These are phyloP conservation scores for Flexamia atlantica DNA, from an alignment of 2,888 invertebrate genomes.

Conservation along the genomic window DNA sequence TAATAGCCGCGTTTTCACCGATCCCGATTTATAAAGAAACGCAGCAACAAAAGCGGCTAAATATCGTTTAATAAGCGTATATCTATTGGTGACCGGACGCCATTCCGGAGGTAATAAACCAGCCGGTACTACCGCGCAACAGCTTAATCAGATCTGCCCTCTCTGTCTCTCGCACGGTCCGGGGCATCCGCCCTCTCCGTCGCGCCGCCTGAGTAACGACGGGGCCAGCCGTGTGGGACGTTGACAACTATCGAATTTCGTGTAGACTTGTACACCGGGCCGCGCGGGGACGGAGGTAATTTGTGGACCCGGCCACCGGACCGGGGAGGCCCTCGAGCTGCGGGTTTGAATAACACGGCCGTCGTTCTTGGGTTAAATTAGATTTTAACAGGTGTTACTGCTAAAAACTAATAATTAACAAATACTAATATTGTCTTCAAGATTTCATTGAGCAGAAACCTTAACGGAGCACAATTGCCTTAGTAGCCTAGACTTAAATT, in stretches of 20 bases:
- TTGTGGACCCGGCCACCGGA: slow-evolving; percentile 26
- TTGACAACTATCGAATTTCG: slow-evolving; percentile 56
- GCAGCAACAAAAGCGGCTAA: slow-evolving; percentile 31
- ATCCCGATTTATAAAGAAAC: slow-evolving; percentile 29
- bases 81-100: slow-evolving; percentile 1
- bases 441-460: too few relatives aligned
- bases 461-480: too few relatives aligned
- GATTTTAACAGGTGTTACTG: too few relatives aligned
- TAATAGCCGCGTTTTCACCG: slow-evolving; percentile 11
- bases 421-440: too few relatives aligned
- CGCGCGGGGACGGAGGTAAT: slow-evolving; percentile 3
- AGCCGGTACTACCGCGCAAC: slow-evolving; percentile 38
- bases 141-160: slow-evolving; percentile 44
- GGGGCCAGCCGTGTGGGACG: slow-evolving; percentile 44
- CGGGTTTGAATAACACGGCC: neutral
- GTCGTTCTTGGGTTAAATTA: too few relatives aligned
- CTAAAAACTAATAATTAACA: too few relatives aligned
- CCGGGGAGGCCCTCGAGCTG: neutral
- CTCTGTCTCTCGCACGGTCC: neutral
- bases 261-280: slow-evolving; percentile 25
- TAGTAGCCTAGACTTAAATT: too few relatives aligned
- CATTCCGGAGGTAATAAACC: slow-evolving; percentile 33
- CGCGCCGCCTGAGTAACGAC: slow-evolving; percentile 35
- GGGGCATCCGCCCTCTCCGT: slow-evolving; percentile 11
- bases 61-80: slow-evolving; percentile 25